A percentile compares a stretch with the other conserved stretches of the same genome.
Conservation (phyloP, 2,113 vertebrate species). For the Colinus virginianus region DNA sequence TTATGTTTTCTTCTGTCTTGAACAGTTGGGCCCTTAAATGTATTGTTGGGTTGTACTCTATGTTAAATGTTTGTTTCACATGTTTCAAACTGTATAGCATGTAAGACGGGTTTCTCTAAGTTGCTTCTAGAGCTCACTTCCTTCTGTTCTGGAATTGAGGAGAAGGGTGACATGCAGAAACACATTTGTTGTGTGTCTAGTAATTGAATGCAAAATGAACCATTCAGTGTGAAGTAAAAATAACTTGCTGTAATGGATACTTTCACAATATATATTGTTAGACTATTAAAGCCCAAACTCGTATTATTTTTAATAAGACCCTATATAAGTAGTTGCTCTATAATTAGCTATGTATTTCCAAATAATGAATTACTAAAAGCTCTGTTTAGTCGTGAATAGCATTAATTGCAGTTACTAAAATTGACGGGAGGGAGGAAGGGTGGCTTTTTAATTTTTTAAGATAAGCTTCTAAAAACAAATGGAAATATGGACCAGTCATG, state of each 20-base stretch:
- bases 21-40: neutral
- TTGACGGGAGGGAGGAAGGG: neutral
- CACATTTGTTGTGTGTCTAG: neutral
- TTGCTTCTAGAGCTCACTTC: neutral
- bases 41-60: neutral
- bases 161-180: neutral
- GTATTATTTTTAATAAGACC: neutral
- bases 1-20: neutral
- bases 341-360: slow-evolving; percentile 46
- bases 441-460: neutral
- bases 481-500: neutral
- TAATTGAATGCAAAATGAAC: slow-evolving; percentile 39
- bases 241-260: slow-evolving; percentile 28
- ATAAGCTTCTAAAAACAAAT: neutral
- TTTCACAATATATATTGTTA: slow-evolving; percentile 59
- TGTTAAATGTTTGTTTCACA: neutral
- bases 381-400: neutral
- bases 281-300: slow-evolving; percentile 1
- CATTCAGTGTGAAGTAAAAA: slow-evolving; percentile 18
- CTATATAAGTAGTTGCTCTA: slow-evolving; percentile 16
- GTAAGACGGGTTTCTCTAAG: neutral
- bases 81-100: neutral
- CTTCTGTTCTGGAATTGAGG: neutral
- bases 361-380: slow-evolving; percentile 46
- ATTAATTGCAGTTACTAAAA: slow-evolving; percentile 25